Evolutionary conservation across 2,888 invertebrate genomes (phyloP).

Genomic region (Lithophane socia): DNA sequence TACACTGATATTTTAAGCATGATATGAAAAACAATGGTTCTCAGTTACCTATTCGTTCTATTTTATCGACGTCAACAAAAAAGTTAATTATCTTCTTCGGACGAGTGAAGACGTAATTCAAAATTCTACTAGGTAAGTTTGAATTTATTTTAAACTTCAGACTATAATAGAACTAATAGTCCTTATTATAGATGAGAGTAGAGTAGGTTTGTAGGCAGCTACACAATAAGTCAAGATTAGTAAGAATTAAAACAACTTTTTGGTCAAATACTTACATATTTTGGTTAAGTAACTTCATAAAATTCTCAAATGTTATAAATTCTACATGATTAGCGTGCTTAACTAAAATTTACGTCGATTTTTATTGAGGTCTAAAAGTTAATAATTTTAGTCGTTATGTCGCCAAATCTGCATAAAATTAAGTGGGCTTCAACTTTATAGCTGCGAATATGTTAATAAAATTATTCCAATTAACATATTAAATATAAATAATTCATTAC

Average conservation of each 20-base stretch:
- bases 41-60: background rate
- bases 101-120: background rate
- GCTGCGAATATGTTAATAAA: constrained; percentile 29
- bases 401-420: constrained; percentile 8
- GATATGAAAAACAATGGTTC: background rate
- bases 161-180: background rate
- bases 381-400: constrained; percentile 2
- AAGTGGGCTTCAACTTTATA: constrained; percentile 21
- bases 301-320: background rate
- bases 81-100: background rate
- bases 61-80: background rate
- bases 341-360: background rate
- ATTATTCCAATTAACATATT: constrained; percentile 30
- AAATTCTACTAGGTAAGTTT: background rate
- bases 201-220: too few relatives aligned
- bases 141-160: background rate
- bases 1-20: constrained; percentile 8
- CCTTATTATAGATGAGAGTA: too few relatives aligned
- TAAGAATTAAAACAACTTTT: background rate
- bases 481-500: constrained; percentile 49
- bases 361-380: constrained; percentile 17
- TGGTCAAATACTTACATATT: background rate
- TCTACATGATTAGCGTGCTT: background rate
- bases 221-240: too few relatives aligned
- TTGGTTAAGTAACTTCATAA: background rate